These are phyloP conservation scores for Actinia tenebrosa DNA, from an alignment of 64 coral and sea anemone species.

Conservation along the genomic window DNA sequence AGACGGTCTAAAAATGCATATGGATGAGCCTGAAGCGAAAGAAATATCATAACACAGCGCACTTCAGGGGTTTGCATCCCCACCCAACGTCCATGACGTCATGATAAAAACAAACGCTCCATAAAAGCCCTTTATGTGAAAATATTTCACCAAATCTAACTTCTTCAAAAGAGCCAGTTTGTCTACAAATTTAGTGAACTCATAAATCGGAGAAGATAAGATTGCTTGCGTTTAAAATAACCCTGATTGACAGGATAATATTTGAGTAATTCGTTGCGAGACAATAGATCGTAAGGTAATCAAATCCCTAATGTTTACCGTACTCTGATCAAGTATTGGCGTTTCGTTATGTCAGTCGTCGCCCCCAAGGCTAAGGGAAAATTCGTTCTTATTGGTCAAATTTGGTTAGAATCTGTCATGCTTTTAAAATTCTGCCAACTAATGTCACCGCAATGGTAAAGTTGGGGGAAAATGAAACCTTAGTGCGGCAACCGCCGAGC, in stretches of 20 bases:
- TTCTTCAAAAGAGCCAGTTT: background rate
- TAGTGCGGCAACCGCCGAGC: background rate
- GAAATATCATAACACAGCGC: background rate
- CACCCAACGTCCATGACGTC: background rate
- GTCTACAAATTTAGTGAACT: background rate
- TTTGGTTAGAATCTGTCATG: background rate
- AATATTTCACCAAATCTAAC: background rate
- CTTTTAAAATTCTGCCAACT: background rate
- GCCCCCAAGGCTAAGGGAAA: background rate
- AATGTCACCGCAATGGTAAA: background rate
- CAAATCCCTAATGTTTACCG: background rate
- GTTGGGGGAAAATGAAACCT: background rate
- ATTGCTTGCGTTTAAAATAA: background rate
- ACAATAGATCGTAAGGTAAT: background rate
- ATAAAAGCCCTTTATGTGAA: background rate
- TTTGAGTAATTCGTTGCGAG: conserved; percentile 10
- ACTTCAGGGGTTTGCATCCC: background rate
- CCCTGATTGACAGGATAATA: background rate
- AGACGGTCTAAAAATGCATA: background rate
- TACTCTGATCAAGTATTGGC: background rate
- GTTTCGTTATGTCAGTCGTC: conserved; percentile 7
- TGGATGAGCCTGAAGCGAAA: conserved; percentile 4
- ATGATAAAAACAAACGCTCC: background rate
- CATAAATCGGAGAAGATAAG: background rate
- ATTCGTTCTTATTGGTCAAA: background rate